These are phyloP conservation scores for Diplazon laetatorius DNA, from an alignment of 2,888 invertebrate genomes.

Conservation along the genomic window DNA sequence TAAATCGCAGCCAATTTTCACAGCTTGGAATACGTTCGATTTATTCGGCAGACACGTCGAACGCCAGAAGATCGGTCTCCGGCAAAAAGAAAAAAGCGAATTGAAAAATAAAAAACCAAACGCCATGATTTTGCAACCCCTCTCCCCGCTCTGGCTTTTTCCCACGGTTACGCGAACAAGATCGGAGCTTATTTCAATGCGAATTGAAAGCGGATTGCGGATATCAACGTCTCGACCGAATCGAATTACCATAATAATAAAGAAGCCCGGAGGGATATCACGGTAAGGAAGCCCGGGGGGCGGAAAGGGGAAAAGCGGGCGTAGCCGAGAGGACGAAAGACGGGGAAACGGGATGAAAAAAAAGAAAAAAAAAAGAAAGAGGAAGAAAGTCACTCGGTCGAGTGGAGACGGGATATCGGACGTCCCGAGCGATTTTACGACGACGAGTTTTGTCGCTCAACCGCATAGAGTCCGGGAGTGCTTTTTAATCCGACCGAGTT, in stretches of 20 bases:
- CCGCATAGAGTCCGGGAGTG: constrained; percentile 51
- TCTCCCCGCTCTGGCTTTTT: constrained; percentile 56
- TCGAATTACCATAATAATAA: constrained; percentile 80
- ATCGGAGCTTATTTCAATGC: constrained; percentile 75
- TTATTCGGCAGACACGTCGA: constrained; percentile 47
- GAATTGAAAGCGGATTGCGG: constrained; percentile 77
- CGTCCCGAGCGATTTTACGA: constrained; percentile 43
- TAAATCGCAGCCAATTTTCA: too few relatives aligned
- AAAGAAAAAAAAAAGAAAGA: constrained; percentile 40
- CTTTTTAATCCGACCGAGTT: constrained; percentile 61
- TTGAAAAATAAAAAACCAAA: too few relatives aligned
- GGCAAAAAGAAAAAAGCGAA: too few relatives aligned
- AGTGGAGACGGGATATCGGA: constrained; percentile 58
- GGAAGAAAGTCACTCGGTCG: constrained; percentile 55
- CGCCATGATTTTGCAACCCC: constrained; percentile 48
- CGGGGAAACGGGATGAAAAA: constrained; percentile 20
- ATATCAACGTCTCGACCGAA: constrained; percentile 75
- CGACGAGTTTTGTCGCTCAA: constrained; percentile 45
- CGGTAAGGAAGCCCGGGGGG: constrained; percentile 20
- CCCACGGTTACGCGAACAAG: constrained; percentile 59
- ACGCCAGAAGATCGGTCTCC: constrained; percentile 64
- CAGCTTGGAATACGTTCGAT: constrained; percentile 38
- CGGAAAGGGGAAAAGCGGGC: constrained; percentile 6
- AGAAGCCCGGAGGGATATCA: constrained; percentile 61
- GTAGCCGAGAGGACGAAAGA: constrained; percentile 20